Evolutionary conservation across 2,113 vertebrate genomes (phyloP).

Genomic region (Muntiacus reevesi): DNA sequence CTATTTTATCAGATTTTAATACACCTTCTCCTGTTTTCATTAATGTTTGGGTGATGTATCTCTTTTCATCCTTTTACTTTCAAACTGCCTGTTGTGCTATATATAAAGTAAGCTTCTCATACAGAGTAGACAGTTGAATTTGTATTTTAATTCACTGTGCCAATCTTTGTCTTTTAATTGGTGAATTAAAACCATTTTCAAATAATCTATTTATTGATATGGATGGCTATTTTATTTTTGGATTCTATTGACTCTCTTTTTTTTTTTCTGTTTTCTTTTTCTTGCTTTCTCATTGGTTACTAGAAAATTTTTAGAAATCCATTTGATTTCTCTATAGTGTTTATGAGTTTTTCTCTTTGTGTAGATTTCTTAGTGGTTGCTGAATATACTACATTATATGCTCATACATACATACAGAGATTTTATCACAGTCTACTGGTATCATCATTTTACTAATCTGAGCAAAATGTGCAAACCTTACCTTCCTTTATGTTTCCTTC

Average conservation of each 20-base stretch:
- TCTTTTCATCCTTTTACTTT: background rate
- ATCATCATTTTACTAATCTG: background rate
- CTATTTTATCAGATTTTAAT: background rate
- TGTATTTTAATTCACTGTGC: background rate
- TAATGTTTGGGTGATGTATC: background rate
- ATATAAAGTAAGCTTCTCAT: background rate
- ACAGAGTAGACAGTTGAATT: background rate
- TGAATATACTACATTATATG: background rate
- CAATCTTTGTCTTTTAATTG: background rate
- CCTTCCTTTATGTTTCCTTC: background rate
- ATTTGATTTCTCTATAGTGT: background rate
- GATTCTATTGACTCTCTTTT: background rate
- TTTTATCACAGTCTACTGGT: background rate
- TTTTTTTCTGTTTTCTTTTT: background rate
- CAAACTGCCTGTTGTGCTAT: background rate
- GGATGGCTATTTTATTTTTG: background rate
- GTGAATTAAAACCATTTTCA: background rate
- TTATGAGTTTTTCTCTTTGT: background rate
- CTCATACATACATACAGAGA: background rate
- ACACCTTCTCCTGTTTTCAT: background rate
- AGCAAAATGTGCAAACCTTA: background rate
- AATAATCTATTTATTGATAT: background rate
- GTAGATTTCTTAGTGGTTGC: background rate
- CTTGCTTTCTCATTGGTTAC: background rate
- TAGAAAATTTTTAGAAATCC: background rate